Evolutionary conservation across 2,113 vertebrate species (phyloP).

Genomic region (Alligator sinensis): DNA sequence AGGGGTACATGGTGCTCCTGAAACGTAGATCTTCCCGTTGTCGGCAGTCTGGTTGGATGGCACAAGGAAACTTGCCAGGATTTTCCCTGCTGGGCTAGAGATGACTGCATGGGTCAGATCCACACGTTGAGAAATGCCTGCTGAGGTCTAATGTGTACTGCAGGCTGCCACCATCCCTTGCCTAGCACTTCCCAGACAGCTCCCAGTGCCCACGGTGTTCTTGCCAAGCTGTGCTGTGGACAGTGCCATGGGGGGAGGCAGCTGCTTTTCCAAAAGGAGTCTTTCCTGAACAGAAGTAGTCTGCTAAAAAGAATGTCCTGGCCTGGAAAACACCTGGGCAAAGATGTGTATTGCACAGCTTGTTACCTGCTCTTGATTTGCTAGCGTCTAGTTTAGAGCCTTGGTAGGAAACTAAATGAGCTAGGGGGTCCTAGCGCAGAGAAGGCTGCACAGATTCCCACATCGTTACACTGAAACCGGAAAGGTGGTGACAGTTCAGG

Average conservation of each 20-base stretch:
- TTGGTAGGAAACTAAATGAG: neutral
- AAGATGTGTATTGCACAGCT: neutral
- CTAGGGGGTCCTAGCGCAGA: neutral
- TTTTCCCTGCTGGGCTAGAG: neutral
- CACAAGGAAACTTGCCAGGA: neutral
- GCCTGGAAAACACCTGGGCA: neutral
- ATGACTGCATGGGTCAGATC: neutral
- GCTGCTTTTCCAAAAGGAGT: neutral
- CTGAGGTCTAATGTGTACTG: neutral
- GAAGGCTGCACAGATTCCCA: neutral
- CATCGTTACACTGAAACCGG: neutral
- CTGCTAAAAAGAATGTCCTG: neutral
- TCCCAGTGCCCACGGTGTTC: neutral
- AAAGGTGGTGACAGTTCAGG: neutral
- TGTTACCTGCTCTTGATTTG: neutral
- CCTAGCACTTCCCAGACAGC: too few species aligned
- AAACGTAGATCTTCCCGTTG: neutral
- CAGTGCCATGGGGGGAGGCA: neutral
- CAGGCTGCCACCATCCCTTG: neutral
- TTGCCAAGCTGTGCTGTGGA: neutral
- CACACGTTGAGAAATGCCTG: neutral
- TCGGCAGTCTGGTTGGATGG: neutral
- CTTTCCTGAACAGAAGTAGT: neutral
- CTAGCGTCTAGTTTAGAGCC: neutral
- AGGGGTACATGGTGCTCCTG: neutral